Evolutionary conservation across 2,113 vertebrate species (phyloP).

Genomic region (Globicephala melas): DNA sequence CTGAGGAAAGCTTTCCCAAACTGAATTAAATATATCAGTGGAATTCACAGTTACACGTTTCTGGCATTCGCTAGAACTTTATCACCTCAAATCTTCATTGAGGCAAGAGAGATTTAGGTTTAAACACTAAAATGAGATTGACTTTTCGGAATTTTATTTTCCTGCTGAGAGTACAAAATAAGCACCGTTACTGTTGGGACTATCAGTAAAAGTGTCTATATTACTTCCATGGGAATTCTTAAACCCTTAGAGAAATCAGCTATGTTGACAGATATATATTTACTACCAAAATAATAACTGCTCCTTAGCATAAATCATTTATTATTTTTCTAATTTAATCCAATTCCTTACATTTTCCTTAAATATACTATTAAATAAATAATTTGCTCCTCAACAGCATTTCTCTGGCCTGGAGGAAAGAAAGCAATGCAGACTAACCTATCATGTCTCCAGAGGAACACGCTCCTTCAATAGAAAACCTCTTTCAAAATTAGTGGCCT

Average conservation of each 20-base stretch:
- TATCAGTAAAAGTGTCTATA: neutral
- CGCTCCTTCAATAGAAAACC: slow-evolving; percentile 65
- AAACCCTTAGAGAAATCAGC: neutral
- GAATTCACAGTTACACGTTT: neutral
- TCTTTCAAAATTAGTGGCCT: slow-evolving; percentile 72
- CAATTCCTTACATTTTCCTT: slow-evolving; percentile 21
- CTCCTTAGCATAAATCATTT: neutral
- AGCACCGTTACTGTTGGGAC: neutral
- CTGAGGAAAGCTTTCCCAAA: neutral
- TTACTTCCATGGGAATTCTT: neutral
- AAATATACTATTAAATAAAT: slow-evolving; percentile 40
- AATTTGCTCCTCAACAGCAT: neutral
- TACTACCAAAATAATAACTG: neutral
- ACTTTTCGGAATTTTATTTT: neutral
- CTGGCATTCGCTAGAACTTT: slow-evolving; percentile 3
- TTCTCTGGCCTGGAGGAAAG: neutral
- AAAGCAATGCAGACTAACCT: slow-evolving; percentile 10
- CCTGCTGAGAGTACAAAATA: neutral
- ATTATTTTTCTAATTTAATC: slow-evolving; percentile 56
- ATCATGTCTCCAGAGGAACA: slow-evolving; percentile 40
- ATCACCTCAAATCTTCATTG: neutral
- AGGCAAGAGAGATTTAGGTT: slow-evolving; percentile 24
- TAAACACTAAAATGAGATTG: slow-evolving; percentile 37
- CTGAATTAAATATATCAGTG: slow-evolving; percentile 12
- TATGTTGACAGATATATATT: neutral